These are phyloP conservation scores for Blastobasis adustella DNA, from an alignment of 2,888 invertebrate genomes.

Conservation along the genomic window DNA sequence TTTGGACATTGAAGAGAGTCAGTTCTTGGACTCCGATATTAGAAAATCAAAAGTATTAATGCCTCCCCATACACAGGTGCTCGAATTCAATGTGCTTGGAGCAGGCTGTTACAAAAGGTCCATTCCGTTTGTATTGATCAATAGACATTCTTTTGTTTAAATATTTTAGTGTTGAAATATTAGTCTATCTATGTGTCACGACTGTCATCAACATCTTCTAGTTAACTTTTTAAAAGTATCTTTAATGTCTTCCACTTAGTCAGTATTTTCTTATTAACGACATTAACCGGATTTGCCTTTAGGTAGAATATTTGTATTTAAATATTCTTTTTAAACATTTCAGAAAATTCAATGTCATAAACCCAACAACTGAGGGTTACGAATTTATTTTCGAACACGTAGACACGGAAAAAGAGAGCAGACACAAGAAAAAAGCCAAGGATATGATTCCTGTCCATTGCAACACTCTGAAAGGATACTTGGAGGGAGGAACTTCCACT, in stretches of 20 bases:
- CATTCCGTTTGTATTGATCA: too few species aligned
- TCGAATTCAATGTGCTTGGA: slow-evolving; percentile 80
- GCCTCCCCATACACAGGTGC: slow-evolving; percentile 64
- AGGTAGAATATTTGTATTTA: neutral
- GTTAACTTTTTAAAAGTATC: too few species aligned
- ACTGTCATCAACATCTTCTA: too few species aligned
- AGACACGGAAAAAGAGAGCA: neutral
- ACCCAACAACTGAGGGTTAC: slow-evolving; percentile 78
- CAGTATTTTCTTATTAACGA: too few species aligned
- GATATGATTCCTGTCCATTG: slow-evolving; percentile 76
- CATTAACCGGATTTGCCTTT: too few species aligned
- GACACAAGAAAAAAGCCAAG: slow-evolving; percentile 22
- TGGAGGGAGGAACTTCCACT: slow-evolving; percentile 74
- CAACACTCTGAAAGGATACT: slow-evolving; percentile 71
- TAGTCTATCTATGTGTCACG: too few species aligned
- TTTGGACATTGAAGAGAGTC: slow-evolving; percentile 79
- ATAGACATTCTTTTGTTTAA: too few species aligned
- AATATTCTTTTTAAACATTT: too few species aligned
- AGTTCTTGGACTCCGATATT: slow-evolving; percentile 72
- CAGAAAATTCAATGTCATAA: slow-evolving; percentile 78
- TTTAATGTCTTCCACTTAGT: too few species aligned
- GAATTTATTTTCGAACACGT: slow-evolving; percentile 61
- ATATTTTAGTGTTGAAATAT: too few species aligned
- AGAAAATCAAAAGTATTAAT: slow-evolving; percentile 58
- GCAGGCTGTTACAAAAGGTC: slow-evolving; percentile 73